phyloP scores from a whole-genome alignment of 2,113 vertebrate species.

The Thomomys bottae region DNA sequence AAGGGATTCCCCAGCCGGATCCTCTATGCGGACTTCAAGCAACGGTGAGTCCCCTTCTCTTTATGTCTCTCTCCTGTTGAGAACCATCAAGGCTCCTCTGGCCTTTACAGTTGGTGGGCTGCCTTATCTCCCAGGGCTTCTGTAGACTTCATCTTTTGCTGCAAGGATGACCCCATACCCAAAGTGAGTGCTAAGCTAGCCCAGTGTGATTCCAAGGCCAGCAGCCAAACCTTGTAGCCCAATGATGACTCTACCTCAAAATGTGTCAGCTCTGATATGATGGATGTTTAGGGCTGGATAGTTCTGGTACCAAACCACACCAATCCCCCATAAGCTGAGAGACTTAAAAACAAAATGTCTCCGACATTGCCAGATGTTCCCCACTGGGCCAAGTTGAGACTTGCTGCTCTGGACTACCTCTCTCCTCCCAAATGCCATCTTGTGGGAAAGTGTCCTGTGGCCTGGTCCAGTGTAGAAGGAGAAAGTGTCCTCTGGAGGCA shows the following conservation, averaged over 20 bases:
- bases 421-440: background rate
- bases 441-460: background rate
- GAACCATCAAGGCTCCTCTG: background rate
- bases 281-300: background rate
- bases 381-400: background rate
- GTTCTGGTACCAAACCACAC: background rate
- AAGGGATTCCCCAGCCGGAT: conserved; percentile 96
- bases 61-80: background rate
- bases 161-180: background rate
- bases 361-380: background rate
- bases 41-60: conserved; percentile 83
- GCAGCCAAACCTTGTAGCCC: too few relatives aligned
- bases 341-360: background rate
- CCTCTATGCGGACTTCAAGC: conserved; percentile 93
- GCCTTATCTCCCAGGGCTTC: background rate
- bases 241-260: background rate
- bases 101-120: background rate
- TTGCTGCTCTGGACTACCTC: background rate
- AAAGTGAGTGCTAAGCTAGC: background rate
- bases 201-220: background rate
- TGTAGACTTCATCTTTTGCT: background rate
- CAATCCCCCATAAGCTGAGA: background rate
- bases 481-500: background rate
- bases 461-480: too few relatives aligned
- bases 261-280: accelerated